Conservation (phyloP, 2,888 invertebrate species). For the Nycteola revayana region DNA sequence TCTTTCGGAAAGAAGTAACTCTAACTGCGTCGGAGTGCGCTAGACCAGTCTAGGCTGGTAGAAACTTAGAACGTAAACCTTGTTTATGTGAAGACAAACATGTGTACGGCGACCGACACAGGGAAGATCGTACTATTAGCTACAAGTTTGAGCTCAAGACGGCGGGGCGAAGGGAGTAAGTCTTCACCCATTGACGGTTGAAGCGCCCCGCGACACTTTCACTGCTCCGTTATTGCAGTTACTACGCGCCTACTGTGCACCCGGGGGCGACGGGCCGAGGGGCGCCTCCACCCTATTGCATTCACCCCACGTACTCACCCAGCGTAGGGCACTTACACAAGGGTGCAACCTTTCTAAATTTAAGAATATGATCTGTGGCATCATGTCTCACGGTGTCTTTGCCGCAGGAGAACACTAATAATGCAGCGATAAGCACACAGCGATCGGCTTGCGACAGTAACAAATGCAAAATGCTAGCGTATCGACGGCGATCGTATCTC, state of each 20-base stretch:
- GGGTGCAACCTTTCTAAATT: slow-evolving; percentile 66
- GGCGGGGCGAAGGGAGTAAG: slow-evolving; percentile 76
- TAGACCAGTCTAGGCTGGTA: slow-evolving; percentile 13
- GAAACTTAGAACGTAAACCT: slow-evolving; percentile 27
- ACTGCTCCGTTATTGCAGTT: slow-evolving; percentile 81
- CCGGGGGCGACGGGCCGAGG: slow-evolving; percentile 51
- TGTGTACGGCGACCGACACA: slow-evolving; percentile 39
- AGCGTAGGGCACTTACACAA: slow-evolving; percentile 61
- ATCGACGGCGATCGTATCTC: slow-evolving; percentile 60
- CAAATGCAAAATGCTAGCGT: slow-evolving; percentile 50
- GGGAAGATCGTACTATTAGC: slow-evolving; percentile 68
- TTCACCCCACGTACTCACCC: slow-evolving; percentile 63
- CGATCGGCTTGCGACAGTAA: slow-evolving; percentile 10
- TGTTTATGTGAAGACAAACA: slow-evolving; percentile 31
- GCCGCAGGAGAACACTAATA: slow-evolving; percentile 13
- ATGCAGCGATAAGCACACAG: slow-evolving; percentile 10
- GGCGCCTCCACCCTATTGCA: slow-evolving; percentile 69
- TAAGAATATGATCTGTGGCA: slow-evolving; percentile 49
- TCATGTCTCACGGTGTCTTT: slow-evolving; percentile 31
- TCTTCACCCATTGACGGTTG: slow-evolving; percentile 82
- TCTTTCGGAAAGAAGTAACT: not conserved
- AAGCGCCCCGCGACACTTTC: slow-evolving; percentile 81
- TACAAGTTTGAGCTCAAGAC: slow-evolving; percentile 75
- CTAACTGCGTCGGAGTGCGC: slow-evolving; percentile 6
- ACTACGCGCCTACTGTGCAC: slow-evolving; percentile 78